Conservation (phyloP, 2,888 invertebrate species). For the Clunio marinus region DNA sequence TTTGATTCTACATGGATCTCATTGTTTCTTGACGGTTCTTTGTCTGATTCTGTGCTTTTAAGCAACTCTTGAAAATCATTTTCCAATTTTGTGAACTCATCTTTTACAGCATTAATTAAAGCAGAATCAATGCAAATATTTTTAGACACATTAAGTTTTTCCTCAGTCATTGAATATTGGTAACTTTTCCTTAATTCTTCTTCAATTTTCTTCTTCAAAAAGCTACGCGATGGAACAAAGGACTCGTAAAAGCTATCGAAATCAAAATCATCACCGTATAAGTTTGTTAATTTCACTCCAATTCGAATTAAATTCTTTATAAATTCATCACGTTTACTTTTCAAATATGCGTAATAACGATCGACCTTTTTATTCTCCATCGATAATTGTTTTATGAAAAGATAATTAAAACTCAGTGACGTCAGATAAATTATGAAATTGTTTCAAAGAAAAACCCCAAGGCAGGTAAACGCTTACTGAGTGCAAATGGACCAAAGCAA, state of each 20-base stretch:
- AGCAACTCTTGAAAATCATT: conserved; percentile 4
- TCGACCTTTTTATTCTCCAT: background rate
- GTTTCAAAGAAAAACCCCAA: background rate
- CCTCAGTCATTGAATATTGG: background rate
- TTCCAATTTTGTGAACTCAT: background rate
- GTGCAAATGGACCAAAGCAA: background rate
- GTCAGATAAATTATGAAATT: background rate
- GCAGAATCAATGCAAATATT: background rate
- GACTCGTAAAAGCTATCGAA: background rate
- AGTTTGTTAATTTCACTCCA: background rate
- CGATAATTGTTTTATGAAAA: background rate
- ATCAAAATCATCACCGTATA: conserved; percentile 4
- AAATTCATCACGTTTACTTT: background rate
- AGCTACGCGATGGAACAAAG: background rate
- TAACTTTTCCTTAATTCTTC: background rate
- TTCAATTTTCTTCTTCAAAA: background rate
- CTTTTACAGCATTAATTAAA: background rate
- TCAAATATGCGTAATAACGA: background rate
- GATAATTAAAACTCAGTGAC: background rate
- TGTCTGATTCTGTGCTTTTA: background rate
- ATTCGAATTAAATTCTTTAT: background rate
- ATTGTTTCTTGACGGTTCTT: background rate
- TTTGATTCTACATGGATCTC: background rate
- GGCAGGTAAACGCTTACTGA: conserved; percentile 1
- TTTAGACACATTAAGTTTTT: no score